A percentile compares a stretch with the other conserved stretches of the same genome.
Evolutionary conservation across 2,888 invertebrate genomes (phyloP).

Genomic region (Anthophora plumipes): DNA sequence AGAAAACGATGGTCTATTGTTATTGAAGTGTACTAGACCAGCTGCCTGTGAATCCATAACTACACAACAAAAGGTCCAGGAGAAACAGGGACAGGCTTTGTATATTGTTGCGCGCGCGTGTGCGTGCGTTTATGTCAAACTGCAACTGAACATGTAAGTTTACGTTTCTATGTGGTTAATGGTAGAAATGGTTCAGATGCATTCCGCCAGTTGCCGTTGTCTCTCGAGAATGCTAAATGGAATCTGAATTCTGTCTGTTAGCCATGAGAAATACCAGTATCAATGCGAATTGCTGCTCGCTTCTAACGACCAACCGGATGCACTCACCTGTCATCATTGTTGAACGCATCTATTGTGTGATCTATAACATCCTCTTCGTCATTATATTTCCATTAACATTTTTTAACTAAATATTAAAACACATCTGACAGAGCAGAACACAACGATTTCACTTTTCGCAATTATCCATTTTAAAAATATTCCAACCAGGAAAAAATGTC

Average conservation of each 20-base stretch:
- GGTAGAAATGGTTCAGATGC: conserved; percentile 65
- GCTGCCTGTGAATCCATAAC: conserved; percentile 35
- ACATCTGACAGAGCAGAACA: too few relatives aligned
- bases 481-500: too few relatives aligned
- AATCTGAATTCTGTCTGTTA: conserved; percentile 77
- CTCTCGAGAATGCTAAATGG: conserved; percentile 79
- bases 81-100: neutral
- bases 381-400: too few relatives aligned
- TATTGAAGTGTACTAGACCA: conserved; percentile 15
- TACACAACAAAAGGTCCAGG: neutral
- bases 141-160: conserved; percentile 40
- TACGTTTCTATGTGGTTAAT: conserved; percentile 62
- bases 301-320: conserved; percentile 58
- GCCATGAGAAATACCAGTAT: conserved; percentile 72
- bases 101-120: neutral
- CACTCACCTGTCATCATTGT: conserved; percentile 63
- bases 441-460: too few relatives aligned
- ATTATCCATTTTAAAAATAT: too few relatives aligned
- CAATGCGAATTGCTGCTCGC: conserved; percentile 68
- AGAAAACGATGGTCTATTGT: conserved; percentile 39
- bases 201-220: conserved; percentile 74
- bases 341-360: conserved; percentile 61
- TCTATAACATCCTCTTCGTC: conserved; percentile 18
- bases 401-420: too few relatives aligned
- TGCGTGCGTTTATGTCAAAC: conserved; percentile 23